A percentile compares a stretch with the other conserved stretches of the same genome.
Evolutionary conservation across 2,113 vertebrate species (phyloP).

Genomic region (Onychostoma macrolepis): DNA sequence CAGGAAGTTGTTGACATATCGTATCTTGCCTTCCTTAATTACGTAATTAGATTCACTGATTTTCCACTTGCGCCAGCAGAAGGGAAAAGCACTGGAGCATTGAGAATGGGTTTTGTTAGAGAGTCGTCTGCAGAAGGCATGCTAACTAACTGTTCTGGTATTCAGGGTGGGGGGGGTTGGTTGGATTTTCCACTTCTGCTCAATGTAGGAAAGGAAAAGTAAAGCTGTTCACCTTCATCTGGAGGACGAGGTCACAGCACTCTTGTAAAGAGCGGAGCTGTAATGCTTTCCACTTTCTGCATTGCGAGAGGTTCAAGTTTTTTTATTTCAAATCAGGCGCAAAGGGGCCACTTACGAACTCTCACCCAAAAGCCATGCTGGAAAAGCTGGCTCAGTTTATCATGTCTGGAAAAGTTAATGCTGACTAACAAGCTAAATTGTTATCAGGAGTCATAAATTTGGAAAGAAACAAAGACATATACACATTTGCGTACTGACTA

Average conservation of each 20-base stretch:
- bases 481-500: constrained; percentile 45
- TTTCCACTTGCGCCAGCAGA: constrained; percentile 29
- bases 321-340: constrained; percentile 49
- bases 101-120: background rate
- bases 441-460: constrained; percentile 34
- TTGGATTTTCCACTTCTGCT: constrained; percentile 39
- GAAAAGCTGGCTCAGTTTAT: constrained; percentile 57
- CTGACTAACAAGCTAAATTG: constrained; percentile 40
- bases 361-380: constrained; percentile 37
- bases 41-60: constrained; percentile 38
- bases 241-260: constrained; percentile 53
- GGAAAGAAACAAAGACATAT: constrained; percentile 10
- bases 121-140: constrained; percentile 1
- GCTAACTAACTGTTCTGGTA: constrained; percentile 19
- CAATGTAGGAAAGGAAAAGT: constrained; percentile 31
- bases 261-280: constrained; percentile 70
- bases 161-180: background rate
- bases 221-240: constrained; percentile 39
- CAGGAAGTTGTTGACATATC: constrained; percentile 11
- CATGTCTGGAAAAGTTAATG: constrained; percentile 39
- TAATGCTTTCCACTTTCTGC: constrained; percentile 73
- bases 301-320: constrained; percentile 47
- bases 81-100: constrained; percentile 11
- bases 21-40: constrained; percentile 16
- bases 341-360: constrained; percentile 43